Evolutionary conservation across 2,113 vertebrate genomes (phyloP).

Genomic region (Columbina picui): DNA sequence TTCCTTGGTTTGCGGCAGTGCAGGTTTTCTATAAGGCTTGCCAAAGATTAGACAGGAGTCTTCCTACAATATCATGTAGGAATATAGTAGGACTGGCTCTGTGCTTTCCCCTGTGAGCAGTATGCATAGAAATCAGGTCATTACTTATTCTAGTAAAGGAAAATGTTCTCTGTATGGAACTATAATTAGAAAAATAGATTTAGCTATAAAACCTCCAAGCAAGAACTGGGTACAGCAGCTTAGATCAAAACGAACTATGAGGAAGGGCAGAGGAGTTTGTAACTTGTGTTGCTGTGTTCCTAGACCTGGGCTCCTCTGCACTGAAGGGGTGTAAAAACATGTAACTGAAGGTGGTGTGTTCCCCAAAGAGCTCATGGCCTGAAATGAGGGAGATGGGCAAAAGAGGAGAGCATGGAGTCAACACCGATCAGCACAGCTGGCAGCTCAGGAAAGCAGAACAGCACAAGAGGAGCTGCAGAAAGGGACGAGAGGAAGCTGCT

Average conservation of each 20-base stretch:
- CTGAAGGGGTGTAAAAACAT: not conserved
- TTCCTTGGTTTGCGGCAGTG: not conserved
- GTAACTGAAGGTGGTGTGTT: not conserved
- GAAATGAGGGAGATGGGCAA: not conserved
- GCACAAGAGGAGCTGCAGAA: not conserved
- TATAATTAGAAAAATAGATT: conserved; percentile 14
- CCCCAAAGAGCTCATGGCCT: not conserved
- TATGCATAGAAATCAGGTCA: conserved; percentile 29
- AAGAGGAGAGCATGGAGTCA: rapidly evolving
- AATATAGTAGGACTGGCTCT: not conserved
- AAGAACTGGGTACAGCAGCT: not conserved
- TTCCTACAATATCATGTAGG: not conserved
- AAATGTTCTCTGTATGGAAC: not conserved
- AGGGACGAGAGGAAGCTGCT: rapidly evolving
- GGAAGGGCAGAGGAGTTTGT: not conserved
- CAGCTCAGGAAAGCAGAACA: not conserved
- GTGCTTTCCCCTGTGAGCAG: not conserved
- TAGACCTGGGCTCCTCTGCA: not conserved
- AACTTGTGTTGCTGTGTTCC: not conserved
- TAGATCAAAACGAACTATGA: not conserved
- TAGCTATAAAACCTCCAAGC: not conserved
- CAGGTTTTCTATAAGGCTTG: conserved; percentile 19
- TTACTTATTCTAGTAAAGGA: not conserved
- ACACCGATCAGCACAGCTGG: not conserved
- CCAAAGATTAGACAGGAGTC: conserved; percentile 15